A percentile compares a stretch with the other conserved stretches of the same genome.
These are phyloP conservation scores for Mionectes macconnelli DNA, from an alignment of 2,113 vertebrate genomes.

Conservation along the genomic window DNA sequence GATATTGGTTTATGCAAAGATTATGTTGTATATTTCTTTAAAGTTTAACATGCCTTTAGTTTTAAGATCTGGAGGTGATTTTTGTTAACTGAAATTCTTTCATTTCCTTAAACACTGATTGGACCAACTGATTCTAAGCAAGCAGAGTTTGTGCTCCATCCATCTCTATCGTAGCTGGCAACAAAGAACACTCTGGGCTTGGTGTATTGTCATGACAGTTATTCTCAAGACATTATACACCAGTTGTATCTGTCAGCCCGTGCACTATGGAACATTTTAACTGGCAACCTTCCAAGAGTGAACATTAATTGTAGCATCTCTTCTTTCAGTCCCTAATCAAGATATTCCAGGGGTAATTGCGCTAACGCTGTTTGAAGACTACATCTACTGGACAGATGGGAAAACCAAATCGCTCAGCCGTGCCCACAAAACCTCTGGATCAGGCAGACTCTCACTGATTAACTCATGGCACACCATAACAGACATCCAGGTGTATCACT, in stretches of 20 bases:
- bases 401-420: constrained; percentile 96
- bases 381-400: constrained; percentile 97
- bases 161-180: constrained; percentile 29
- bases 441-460: constrained; percentile 86
- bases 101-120: constrained; percentile 22
- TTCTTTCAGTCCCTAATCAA: constrained; percentile 88
- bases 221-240: constrained; percentile 55
- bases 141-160: not conserved
- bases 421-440: constrained; percentile 93
- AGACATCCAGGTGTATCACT: constrained; percentile 96
- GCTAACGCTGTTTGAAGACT: constrained; percentile 96
- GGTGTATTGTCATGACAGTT: constrained; percentile 61
- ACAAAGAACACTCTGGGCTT: constrained; percentile 52
- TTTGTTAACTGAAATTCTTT: not conserved
- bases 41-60: not conserved
- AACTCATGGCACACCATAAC: constrained; percentile 98
- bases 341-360: constrained; percentile 95
- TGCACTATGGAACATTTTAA: constrained; percentile 63
- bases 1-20: not conserved
- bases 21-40: not conserved
- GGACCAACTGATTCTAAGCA: not conserved
- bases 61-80: constrained; percentile 3
- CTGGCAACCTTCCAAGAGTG: constrained; percentile 65
- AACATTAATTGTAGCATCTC: constrained; percentile 71
- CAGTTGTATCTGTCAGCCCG: constrained; percentile 58